A percentile compares a stretch with the other conserved stretches of the same genome.
Evolutionary conservation across 2,888 invertebrate species (phyloP).

Genomic region (Drosophila paranaensis): DNA sequence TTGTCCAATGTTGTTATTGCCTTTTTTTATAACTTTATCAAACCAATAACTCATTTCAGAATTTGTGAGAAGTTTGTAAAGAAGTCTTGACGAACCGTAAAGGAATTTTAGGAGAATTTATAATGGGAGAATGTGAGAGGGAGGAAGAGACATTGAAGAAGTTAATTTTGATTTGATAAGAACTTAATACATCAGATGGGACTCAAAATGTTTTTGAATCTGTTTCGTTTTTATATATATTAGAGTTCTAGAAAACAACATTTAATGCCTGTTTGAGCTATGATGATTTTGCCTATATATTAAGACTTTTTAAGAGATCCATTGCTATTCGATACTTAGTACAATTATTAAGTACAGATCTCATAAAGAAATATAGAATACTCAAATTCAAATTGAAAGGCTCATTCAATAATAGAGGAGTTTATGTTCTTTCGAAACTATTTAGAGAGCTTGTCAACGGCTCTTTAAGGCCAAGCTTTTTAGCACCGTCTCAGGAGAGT

Average conservation of each 20-base stretch:
- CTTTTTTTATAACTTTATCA: conserved; percentile 26
- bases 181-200: not conserved
- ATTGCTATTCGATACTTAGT: too few species aligned
- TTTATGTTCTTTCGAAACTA: not conserved
- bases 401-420: not conserved
- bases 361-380: not conserved
- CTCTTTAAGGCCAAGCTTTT: conserved; percentile 41
- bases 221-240: too few species aligned
- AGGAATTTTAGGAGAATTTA: conserved; percentile 12
- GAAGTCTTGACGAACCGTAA: conserved; percentile 25
- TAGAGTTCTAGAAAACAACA: too few species aligned
- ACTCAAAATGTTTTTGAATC: not conserved
- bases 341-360: too few species aligned
- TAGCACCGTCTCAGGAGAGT: conserved; percentile 5
- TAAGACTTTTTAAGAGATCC: too few species aligned
- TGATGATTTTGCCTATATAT: too few species aligned
- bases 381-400: too few species aligned
- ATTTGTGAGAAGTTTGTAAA: conserved; percentile 15
- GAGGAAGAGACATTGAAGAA: not conserved
- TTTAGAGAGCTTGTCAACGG: conserved; percentile 52
- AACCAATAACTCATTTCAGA: conserved; percentile 51
- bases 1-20: conserved; percentile 24
- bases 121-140: not conserved
- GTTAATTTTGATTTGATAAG: not conserved
- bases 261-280: too few species aligned